These are phyloP conservation scores for Morus bassanus DNA, from an alignment of 2,797 vertebrate genomes.

Conservation along the genomic window DNA sequence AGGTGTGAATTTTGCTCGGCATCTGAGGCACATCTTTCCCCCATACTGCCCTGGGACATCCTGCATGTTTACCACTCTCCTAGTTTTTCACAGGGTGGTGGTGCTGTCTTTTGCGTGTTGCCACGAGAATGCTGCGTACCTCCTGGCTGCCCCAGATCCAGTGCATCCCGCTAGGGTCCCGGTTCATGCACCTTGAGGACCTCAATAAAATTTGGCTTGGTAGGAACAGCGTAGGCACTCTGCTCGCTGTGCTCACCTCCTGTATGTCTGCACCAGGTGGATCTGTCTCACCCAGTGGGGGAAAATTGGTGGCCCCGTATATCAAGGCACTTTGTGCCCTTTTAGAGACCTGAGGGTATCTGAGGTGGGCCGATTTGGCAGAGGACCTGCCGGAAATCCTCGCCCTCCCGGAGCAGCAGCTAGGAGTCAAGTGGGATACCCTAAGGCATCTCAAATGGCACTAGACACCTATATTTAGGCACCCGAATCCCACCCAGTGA, in stretches of 20 bases:
- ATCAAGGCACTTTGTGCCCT: neutral
- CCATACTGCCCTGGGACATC: neutral
- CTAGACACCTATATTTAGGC: neutral
- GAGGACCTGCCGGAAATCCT: neutral
- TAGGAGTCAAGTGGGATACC: neutral
- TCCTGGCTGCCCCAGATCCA: neutral
- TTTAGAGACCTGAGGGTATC: neutral
- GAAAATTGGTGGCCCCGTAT: accelerated
- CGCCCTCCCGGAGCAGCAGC: accelerated
- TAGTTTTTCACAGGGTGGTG: accelerated
- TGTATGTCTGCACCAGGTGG: neutral
- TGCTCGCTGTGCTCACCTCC: neutral
- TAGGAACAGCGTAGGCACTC: neutral
- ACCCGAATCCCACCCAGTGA: neutral
- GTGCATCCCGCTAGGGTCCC: neutral
- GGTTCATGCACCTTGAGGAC: neutral
- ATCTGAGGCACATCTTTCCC: neutral
- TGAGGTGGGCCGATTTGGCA: accelerated
- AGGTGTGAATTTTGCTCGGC: neutral
- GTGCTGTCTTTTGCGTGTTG: neutral
- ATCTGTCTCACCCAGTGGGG: neutral
- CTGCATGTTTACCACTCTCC: neutral
- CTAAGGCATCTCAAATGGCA: neutral
- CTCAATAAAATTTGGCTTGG: neutral
- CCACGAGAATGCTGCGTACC: neutral